Evolutionary conservation across 2,888 invertebrate species (phyloP).

Genomic region (Prenolepis imparis): DNA sequence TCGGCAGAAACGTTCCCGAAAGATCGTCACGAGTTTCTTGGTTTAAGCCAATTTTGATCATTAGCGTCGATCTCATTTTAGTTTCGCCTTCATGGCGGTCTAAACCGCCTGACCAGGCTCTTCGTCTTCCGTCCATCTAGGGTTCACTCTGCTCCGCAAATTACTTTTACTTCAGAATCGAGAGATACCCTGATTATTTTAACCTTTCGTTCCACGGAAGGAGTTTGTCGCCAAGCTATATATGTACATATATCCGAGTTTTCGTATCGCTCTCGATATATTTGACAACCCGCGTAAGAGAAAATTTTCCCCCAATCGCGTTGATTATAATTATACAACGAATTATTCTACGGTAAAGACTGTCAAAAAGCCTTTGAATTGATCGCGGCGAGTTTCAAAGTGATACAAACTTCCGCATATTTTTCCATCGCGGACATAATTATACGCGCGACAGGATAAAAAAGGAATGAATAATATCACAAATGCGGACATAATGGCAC

Average conservation of each 20-base stretch:
- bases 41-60: slow-evolving; percentile 80
- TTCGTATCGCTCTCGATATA: slow-evolving; percentile 7
- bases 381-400: slow-evolving; percentile 17
- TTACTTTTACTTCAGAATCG: slow-evolving; percentile 67
- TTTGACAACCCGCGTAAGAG: not conserved
- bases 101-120: slow-evolving; percentile 73
- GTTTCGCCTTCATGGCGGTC: slow-evolving; percentile 76
- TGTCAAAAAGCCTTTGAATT: slow-evolving; percentile 37
- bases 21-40: slow-evolving; percentile 75
- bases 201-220: slow-evolving; percentile 16
- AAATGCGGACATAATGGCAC: slow-evolving; percentile 43
- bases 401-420: slow-evolving; percentile 19
- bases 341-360: slow-evolving; percentile 29
- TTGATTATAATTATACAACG: slow-evolving; percentile 27
- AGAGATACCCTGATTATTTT: slow-evolving; percentile 52
- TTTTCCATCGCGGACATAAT: slow-evolving; percentile 57
- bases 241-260: not conserved
- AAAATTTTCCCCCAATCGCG: not conserved
- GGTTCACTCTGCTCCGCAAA: slow-evolving; percentile 64
- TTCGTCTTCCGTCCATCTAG: slow-evolving; percentile 64
- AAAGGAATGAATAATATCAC: slow-evolving; percentile 31
- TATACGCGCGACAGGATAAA: slow-evolving; percentile 16
- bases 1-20: slow-evolving; percentile 71
- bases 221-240: not conserved
- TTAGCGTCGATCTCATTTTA: slow-evolving; percentile 79